Conservation (phyloP, 2,888 invertebrate genomes). For the Aethes cnicana region DNA sequence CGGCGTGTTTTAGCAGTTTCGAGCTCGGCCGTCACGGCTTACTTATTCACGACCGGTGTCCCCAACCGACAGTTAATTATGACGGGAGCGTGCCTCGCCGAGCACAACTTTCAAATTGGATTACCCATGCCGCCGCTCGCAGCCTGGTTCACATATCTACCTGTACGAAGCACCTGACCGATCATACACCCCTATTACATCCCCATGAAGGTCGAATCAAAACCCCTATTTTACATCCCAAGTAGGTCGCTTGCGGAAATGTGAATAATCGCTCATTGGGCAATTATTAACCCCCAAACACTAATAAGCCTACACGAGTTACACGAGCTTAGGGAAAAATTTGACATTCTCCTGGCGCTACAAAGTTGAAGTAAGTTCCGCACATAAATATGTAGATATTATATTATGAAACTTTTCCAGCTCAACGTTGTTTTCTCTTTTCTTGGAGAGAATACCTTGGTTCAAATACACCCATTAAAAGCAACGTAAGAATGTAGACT, state of each 20-base stretch:
- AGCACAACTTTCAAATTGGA: conserved; percentile 67
- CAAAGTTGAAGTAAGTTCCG: no score
- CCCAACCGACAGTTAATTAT: conserved; percentile 65
- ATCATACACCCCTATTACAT: conserved; percentile 4
- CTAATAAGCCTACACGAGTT: conserved; percentile 3
- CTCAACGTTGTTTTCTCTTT: no score
- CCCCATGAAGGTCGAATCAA: not conserved
- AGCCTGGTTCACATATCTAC: conserved; percentile 36
- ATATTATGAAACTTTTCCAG: no score
- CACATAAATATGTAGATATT: no score
- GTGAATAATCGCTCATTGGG: conserved; percentile 14
- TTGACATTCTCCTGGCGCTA: not conserved
- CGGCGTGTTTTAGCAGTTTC: conserved; percentile 35
- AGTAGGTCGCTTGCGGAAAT: not conserved
- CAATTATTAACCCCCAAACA: conserved; percentile 15
- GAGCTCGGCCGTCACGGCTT: conserved; percentile 44
- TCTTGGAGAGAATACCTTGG: no score
- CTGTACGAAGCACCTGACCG: conserved; percentile 18
- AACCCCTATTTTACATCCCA: no score
- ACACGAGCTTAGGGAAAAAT: not conserved
- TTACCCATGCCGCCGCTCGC: conserved; percentile 56
- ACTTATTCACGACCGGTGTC: conserved; percentile 64
- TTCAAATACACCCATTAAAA: no score
- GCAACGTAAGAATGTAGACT: no score
- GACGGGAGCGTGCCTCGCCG: conserved; percentile 46